Evolutionary conservation across 2,888 invertebrate genomes (phyloP).

Genomic region (Microctonus hyperodae): DNA sequence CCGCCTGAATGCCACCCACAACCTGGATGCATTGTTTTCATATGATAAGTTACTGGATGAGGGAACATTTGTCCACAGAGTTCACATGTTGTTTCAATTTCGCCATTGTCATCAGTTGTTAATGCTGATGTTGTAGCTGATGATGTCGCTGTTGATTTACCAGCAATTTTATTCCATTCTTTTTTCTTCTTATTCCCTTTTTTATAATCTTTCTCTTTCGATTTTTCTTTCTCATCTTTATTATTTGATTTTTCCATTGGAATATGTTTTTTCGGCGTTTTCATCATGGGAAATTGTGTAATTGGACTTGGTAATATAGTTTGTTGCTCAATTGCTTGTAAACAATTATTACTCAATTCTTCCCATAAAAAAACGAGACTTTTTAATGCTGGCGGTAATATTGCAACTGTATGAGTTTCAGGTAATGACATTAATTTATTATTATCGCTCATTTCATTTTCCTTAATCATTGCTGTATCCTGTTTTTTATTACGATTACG

Average conservation of each 20-base stretch:
- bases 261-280: slow-evolving; percentile 44
- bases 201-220: slow-evolving; percentile 66
- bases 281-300: slow-evolving; percentile 48
- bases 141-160: slow-evolving; percentile 34
- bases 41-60: slow-evolving; percentile 88
- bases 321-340: slow-evolving; percentile 73
- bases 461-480: slow-evolving; percentile 65
- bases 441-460: slow-evolving; percentile 63
- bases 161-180: slow-evolving; percentile 65
- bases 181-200: slow-evolving; percentile 67
- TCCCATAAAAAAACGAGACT: slow-evolving; percentile 92
- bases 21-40: slow-evolving; percentile 89
- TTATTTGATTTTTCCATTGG: slow-evolving; percentile 31
- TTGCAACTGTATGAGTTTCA: slow-evolving; percentile 71
- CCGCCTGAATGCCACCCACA: slow-evolving; percentile 87
- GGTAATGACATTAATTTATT: slow-evolving; percentile 59
- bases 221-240: slow-evolving; percentile 58
- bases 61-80: slow-evolving; percentile 82
- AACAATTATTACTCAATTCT: slow-evolving; percentile 74
- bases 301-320: slow-evolving; percentile 69
- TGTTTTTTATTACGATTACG: slow-evolving; percentile 68
- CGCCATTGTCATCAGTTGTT: slow-evolving; percentile 45
- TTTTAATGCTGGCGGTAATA: slow-evolving; percentile 86
- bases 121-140: not conserved
- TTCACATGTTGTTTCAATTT: slow-evolving; percentile 74